Base-by-base conservation (phyloP, 2,888 invertebrate species). In the Cryptus viduatorius region DNA sequence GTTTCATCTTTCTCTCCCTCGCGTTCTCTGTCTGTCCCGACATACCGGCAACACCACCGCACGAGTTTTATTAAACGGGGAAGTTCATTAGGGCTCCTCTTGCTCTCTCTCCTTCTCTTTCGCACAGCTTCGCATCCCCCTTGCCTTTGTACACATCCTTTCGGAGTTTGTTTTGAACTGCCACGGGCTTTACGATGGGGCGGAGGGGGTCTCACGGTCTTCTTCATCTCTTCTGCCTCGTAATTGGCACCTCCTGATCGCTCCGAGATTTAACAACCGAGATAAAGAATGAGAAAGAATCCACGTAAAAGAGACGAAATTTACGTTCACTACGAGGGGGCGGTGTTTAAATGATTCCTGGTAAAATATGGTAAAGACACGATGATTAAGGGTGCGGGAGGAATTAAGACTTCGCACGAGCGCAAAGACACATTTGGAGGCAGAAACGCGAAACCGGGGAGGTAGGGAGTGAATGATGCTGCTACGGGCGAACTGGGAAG, bases 11-110 rank as follows among this genome's bases (percentile, higher is more conserved):
- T 19, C 65, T 64, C 71, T 19, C 56, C 50, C 65, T 2, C 12
- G 10, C 50, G 19, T 29, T 29, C 16, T 37, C 46, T 10, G 65
- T 24, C 31, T 69, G 8, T 37, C 50, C 48, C 61, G 46, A 72
- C 50, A 56, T 64, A 50, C 31, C 69, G 12, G n/a, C 76, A 78
- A 86, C 84, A 83, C 85, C 76, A 67, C 78, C 78, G 64, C 81
- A 86, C 87, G 82, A 89, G 88, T 92, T 92, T 92, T 92, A 92
- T 92, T 92, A 92, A 92, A 90, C 91, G 88, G 87, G 73, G 88
- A 37, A 92, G 90, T 92, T 91, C 91, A 92, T 92, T 91, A 92
- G 89, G 90, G 91, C 89, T 87, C 65, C 44, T 79, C 71, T 56
- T 48, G 48, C 44, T 68, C 19, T 44, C 19, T 67, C 59, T 19